Base-by-base conservation (phyloP, 2,888 invertebrate species). In the Drosophila birchii region DNA sequence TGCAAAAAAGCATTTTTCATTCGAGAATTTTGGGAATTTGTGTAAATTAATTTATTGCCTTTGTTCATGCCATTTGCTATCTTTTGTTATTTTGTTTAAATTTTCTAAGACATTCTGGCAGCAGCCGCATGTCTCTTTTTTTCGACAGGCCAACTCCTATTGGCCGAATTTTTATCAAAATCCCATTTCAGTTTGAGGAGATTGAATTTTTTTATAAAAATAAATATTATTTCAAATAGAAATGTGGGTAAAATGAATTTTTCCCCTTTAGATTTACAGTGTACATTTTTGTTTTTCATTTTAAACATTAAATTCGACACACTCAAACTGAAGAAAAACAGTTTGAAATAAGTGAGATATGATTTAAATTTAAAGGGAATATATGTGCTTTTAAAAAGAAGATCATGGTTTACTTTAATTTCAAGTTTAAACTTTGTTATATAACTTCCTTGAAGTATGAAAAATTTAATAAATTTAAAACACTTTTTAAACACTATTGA, bases 31-130 rank as follows among this genome's bases (percentile, higher is more conserved):
- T 54, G 71, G 66, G 83, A 82, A 84, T 84, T 85, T 87, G 57
- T 77, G 49, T 58, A 82, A 80, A 84, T 85, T 78, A 86, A 84
- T 85, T 85, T 87, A 87, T 85, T 73, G 69, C 60, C 79, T 85
- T 81, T 43, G 73, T 69, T 75, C 79, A 79, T 75, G 81, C 75
- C 55, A 67, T 34, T 72, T 76, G 59, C 71, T 53, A 76, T 76
- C 75, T 76, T 60, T 55, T 68, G 69, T 49, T 66, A 63, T 73
- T 70, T 56, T 54, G 66, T 59, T 78, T 74, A 56, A 56, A 79
- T 34, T 56, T 39, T 45, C 16, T 57, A 47, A 56, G 55, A 53
- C 47, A 49, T 64, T 69, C 49, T 70, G 36, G 43, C 68, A 54
- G 12, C 32, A 43, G 44, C 8, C 43, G 49, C 9, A 29, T 4